Conservation (phyloP, 2,797 vertebrate genomes). For the Rhabdophis nuchalis region DNA sequence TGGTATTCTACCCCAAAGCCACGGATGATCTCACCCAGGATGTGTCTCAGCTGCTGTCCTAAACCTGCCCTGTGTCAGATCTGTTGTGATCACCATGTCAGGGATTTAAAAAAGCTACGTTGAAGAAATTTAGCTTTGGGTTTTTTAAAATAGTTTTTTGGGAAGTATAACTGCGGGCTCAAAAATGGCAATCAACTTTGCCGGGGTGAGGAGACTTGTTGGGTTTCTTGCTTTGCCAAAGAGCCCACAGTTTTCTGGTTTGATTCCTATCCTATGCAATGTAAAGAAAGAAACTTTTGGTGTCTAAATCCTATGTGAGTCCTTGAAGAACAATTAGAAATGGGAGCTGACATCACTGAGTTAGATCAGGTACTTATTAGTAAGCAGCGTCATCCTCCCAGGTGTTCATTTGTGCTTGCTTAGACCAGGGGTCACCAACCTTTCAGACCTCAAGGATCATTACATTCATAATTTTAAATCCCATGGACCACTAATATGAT, state of each 20-base stretch:
- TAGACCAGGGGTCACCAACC: no score
- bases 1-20: no score
- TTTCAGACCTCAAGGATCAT: no score
- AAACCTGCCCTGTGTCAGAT: neutral
- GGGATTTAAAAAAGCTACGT: neutral
- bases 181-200: neutral
- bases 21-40: neutral
- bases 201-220: neutral
- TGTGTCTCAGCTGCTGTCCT: neutral
- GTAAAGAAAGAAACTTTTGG: neutral
- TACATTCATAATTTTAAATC: no score
- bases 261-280: neutral
- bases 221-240: neutral
- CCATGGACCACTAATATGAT: no score
- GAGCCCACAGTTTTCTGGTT: neutral
- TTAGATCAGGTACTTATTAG: neutral
- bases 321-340: neutral
- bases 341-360: neutral
- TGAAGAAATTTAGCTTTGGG: neutral
- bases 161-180: neutral
- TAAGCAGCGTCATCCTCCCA: neutral
- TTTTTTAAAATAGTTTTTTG: neutral
- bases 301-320: neutral
- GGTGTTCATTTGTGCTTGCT: neutral
- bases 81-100: neutral